Conservation (phyloP, 30 jellyfish, hydroid and myxozoan species). For the Cassiopea xamachana region DNA sequence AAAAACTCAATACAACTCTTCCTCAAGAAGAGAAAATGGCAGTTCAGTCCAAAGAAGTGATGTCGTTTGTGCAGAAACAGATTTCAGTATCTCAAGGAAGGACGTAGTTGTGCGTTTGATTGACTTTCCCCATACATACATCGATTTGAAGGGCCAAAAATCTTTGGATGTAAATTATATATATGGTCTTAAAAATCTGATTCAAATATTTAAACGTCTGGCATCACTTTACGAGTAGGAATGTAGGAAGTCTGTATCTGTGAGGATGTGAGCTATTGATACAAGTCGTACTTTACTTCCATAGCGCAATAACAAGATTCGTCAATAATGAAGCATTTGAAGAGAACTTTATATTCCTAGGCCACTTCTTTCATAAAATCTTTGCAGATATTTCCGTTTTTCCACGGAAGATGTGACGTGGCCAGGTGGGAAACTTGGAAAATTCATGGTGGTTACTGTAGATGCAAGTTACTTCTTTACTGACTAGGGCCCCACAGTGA, state of each 20-base stretch:
- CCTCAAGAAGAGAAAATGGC: too few species aligned
- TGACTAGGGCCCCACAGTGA: too few species aligned
- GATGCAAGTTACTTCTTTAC: too few species aligned
- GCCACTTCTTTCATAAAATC: too few species aligned
- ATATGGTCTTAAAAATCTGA: constrained; percentile 46
- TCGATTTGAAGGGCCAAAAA: constrained; percentile 22
- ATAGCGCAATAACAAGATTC: too few species aligned
- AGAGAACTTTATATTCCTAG: too few species aligned
- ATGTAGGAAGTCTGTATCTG: neutral
- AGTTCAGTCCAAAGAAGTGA: constrained; percentile 3
- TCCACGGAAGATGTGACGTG: too few species aligned
- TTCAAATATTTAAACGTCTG: constrained; percentile 33
- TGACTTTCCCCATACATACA: constrained; percentile 69
- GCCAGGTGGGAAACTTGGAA: too few species aligned
- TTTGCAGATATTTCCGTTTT: too few species aligned
- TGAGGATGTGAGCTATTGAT: neutral
- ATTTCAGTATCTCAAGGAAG: neutral
- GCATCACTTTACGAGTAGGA: neutral
- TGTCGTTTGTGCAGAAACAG: neutral
- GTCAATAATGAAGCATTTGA: too few species aligned
- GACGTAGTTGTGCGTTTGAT: constrained; percentile 63
- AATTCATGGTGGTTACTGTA: too few species aligned
- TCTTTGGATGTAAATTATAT: constrained; percentile 47
- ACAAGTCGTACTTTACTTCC: too few species aligned
- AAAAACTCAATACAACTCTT: neutral